Conservation (phyloP, 2,113 vertebrate species). For the Engystomops pustulosus region DNA sequence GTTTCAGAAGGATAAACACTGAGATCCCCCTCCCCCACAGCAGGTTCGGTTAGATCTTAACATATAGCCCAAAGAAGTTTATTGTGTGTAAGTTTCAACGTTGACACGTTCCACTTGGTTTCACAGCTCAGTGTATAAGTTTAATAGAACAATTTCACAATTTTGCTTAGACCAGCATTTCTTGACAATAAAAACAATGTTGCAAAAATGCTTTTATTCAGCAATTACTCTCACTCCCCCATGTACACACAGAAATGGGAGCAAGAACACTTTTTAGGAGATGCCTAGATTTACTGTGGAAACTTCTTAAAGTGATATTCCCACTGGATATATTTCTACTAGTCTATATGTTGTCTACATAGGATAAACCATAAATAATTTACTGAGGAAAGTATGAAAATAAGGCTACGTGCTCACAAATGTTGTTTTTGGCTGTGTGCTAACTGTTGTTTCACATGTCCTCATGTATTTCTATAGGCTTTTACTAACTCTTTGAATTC, state of each 20-base stretch:
- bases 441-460: too few species aligned
- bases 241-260: background rate
- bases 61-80: background rate
- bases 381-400: too few species aligned
- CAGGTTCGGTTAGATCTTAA: background rate
- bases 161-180: conserved; percentile 12
- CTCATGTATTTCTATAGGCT: too few species aligned
- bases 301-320: background rate
- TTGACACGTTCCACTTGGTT: conserved; percentile 15
- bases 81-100: background rate
- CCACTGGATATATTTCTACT: too few species aligned
- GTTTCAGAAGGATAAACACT: background rate
- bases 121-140: background rate
- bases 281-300: background rate
- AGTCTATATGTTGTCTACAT: too few species aligned
- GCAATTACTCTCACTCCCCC: background rate
- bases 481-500: too few species aligned
- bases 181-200: conserved; percentile 9
- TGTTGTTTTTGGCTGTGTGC: too few species aligned
- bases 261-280: background rate
- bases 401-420: too few species aligned
- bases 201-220: conserved; percentile 6
- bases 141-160: conserved; percentile 15
- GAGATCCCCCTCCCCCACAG: background rate
- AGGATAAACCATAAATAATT: too few species aligned